Evolutionary conservation across 2,888 invertebrate genomes (phyloP).

Genomic region (Pristionchus maxplancki): DNA sequence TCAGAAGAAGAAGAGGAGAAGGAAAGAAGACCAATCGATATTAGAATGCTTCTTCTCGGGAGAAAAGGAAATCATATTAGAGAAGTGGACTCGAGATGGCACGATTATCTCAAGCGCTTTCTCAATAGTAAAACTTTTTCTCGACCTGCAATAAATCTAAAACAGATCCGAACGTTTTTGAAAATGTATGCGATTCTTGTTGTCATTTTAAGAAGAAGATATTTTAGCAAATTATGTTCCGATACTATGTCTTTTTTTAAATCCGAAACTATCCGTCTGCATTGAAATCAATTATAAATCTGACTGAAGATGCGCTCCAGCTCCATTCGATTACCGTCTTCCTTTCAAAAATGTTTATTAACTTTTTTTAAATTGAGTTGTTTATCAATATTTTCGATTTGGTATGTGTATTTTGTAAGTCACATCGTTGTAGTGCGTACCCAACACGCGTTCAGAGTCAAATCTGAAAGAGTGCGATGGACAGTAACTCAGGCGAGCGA

Average conservation of each 20-base stretch:
- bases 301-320: not conserved
- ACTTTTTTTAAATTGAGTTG: too few species aligned
- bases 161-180: too few species aligned
- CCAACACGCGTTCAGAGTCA: not conserved
- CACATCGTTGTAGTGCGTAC: not conserved
- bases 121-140: not conserved
- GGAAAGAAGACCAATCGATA: constrained; percentile 19
- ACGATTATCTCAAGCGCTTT: not conserved
- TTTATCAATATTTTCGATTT: too few species aligned
- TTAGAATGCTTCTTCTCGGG: not conserved
- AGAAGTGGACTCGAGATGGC: not conserved
- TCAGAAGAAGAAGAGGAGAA: not conserved
- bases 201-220: too few species aligned
- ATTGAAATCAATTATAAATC: not conserved
- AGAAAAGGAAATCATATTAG: not conserved
- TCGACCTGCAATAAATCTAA: too few species aligned
- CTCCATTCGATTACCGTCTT: not conserved
- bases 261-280: not conserved
- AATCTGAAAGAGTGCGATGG: not conserved
- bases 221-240: too few species aligned
- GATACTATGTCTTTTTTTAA: too few species aligned
- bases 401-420: too few species aligned
- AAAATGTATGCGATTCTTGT: too few species aligned
- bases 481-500: not conserved
- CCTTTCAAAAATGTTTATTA: too few species aligned